These are phyloP conservation scores for Diachasmimorpha longicaudata DNA, from an alignment of 1,140 invertebrate genomes.

Conservation along the genomic window DNA sequence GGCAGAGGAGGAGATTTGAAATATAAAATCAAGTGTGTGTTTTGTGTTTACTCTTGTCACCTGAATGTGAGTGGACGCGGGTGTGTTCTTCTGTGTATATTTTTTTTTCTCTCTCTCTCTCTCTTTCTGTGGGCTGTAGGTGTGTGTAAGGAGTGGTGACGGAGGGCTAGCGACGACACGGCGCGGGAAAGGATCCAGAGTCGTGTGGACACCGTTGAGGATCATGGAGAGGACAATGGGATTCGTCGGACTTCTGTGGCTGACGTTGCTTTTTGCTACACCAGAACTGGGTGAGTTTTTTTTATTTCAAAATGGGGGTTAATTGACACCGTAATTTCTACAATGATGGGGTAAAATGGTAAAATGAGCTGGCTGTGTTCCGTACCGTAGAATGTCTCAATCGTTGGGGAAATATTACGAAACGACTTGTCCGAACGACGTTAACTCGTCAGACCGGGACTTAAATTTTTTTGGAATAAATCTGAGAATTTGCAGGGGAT, in stretches of 20 bases:
- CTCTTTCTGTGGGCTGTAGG: background rate
- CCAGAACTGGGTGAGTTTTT: constrained; percentile 25
- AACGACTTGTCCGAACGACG: no score
- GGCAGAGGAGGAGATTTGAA: background rate
- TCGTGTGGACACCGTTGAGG: background rate
- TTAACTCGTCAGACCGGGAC: no score
- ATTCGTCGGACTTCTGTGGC: background rate
- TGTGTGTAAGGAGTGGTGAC: background rate
- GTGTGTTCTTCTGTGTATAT: background rate
- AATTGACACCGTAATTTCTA: no score
- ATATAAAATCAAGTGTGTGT: background rate
- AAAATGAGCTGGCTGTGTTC: no score
- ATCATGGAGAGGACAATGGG: constrained; percentile 3
- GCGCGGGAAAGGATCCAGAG: constrained; percentile 5
- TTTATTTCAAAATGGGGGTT: background rate
- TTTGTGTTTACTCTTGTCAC: background rate
- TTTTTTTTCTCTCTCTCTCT: background rate
- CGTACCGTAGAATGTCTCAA: no score
- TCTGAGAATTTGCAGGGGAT: no score
- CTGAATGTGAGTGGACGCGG: background rate
- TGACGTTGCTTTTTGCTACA: constrained; percentile 7
- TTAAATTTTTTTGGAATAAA: no score
- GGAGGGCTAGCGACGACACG: background rate
- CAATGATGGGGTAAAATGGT: no score
- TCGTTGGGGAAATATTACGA: no score